Base-by-base conservation (phyloP, 2,888 invertebrate species). In the Malthinus flaveolus region DNA sequence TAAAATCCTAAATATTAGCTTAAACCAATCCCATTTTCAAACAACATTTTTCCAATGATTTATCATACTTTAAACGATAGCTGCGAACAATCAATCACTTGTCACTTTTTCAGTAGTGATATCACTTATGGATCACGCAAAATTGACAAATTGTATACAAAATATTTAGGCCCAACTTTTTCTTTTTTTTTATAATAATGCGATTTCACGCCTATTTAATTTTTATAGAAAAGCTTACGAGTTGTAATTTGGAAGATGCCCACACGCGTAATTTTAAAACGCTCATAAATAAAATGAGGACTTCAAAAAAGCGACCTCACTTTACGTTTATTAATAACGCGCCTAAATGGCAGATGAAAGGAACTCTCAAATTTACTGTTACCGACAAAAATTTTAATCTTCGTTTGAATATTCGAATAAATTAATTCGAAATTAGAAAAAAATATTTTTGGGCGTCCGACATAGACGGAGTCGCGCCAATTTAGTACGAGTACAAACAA, bases 301-400 rank as follows among this genome's bases (percentile, higher is more conserved):
- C 23, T 23, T 3, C 23, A 3, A 23, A 3, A 23, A 23, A 23
- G 23, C 23, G 58, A 58, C 58, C 58, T 36, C 58, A 58, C 53
- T 58, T 49, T 58, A 53, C 53, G 49, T 53, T 52, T 58, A 53
- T 58, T 58, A 58, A n/a, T n/a, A n/a, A 39, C 56, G 51, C 32
- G 37, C 49, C 51, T 23, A 57, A 57, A 39, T 51, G 39, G 47
- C 50, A 57, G 56, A 57, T 57, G 56, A 57, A 57, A 57, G 51
- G 50, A 51, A 57, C 23, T 23, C 23, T 23, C 5, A 23, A 23
- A 23, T 23, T 23, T 23, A 23, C 23, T 23, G 23, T 23, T 23
- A 5, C 3, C 5, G 5, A 23, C 23, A 23, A 23, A 23, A 23
- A 23, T 23, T 23, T 23, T 23, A 23, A 23, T 23, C 23, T 23